Conservation (phyloP, 1,140 invertebrate species). For the Drepana arcuata region DNA sequence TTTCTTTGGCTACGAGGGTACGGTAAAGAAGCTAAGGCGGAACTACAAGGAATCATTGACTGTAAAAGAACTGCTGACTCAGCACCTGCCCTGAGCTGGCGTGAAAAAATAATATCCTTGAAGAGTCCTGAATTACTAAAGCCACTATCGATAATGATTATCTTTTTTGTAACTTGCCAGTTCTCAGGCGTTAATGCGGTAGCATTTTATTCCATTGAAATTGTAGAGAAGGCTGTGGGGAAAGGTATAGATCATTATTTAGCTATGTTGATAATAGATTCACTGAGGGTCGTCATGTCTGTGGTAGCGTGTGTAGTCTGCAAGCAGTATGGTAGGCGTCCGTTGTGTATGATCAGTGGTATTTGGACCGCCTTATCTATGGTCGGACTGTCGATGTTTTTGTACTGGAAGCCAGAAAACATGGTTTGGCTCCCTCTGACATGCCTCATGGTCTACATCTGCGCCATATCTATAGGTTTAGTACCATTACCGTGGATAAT, state of each 20-base stretch:
- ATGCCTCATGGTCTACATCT: conserved; percentile 73
- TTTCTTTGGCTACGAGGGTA: conserved; percentile 72
- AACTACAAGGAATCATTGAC: conserved; percentile 63
- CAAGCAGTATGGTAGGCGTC: conserved; percentile 73
- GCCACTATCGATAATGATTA: conserved; percentile 74
- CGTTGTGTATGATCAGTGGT: conserved; percentile 73
- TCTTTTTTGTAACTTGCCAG: conserved; percentile 76
- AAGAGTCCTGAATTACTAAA: conserved; percentile 67
- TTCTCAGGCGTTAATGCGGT: conserved; percentile 79
- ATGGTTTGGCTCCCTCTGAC: conserved; percentile 69
- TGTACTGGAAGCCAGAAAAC: conserved; percentile 44
- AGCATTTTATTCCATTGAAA: conserved; percentile 81
- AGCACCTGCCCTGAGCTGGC: conserved; percentile 37
- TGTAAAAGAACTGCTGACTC: conserved; percentile 45
- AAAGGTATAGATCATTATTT: conserved; percentile 72
- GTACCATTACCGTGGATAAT: conserved; percentile 80
- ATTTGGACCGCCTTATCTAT: conserved; percentile 72
- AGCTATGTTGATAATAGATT: conserved; percentile 78
- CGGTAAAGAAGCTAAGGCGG: conserved; percentile 57
- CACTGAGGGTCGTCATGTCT: conserved; percentile 76
- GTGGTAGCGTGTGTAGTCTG: conserved; percentile 73
- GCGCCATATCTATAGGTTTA: conserved; percentile 73
- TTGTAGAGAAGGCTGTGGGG: conserved; percentile 72
- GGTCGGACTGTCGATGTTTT: conserved; percentile 59
- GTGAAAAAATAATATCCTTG: conserved; percentile 41